Conservation (phyloP, 2,888 invertebrate genomes). For the Clostera curtula region DNA sequence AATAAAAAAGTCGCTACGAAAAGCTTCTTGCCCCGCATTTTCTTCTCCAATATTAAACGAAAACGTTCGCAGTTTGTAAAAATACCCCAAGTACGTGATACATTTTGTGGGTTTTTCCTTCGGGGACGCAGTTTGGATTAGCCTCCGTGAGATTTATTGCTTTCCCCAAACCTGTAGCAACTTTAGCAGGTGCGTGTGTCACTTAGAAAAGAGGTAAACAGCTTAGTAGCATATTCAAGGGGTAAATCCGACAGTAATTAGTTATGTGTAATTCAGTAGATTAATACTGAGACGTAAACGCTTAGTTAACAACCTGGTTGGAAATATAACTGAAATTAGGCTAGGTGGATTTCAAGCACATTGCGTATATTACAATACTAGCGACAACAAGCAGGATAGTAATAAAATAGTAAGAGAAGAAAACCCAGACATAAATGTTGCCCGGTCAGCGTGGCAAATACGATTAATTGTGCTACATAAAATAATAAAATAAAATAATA, state of each 20-base stretch:
- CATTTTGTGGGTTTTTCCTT: constrained; percentile 32
- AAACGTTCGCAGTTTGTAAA: constrained; percentile 44
- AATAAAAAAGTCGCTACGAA: too few species aligned
- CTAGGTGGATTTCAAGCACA: too few species aligned
- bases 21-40: constrained; percentile 23
- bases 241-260: constrained; percentile 14
- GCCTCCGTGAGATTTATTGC: constrained; percentile 44
- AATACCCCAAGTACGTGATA: constrained; percentile 38
- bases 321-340: too few species aligned
- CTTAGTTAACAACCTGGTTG: too few species aligned
- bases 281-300: too few species aligned
- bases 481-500: too few species aligned
- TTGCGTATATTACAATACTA: too few species aligned
- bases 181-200: constrained; percentile 31
- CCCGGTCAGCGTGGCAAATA: too few species aligned
- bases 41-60: constrained; percentile 35
- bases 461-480: too few species aligned
- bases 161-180: constrained; percentile 21
- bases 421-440: too few species aligned
- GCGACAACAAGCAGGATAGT: too few species aligned
- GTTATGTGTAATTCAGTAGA: constrained; percentile 7
- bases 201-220: constrained; percentile 11
- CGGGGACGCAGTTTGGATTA: constrained; percentile 38
- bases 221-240: constrained; percentile 17
- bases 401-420: too few species aligned